Conservation (phyloP, 35 echinoderm and acorn worm genomes). For the Nesometra sesokonis region DNA sequence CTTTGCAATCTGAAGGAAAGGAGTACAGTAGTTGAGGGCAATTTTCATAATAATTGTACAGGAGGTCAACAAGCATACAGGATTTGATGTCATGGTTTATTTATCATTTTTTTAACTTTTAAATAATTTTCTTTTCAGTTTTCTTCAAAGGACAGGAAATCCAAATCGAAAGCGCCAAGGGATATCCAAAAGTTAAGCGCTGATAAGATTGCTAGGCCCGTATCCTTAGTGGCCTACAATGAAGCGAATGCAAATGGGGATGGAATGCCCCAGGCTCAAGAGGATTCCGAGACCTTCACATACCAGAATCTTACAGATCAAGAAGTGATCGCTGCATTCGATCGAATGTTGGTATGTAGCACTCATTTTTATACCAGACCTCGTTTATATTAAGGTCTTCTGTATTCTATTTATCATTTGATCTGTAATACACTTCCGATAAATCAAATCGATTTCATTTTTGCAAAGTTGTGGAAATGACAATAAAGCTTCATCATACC, state of each 20-base stretch:
- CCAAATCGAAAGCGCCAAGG: neutral
- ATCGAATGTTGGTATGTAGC: slow-evolving; percentile 38
- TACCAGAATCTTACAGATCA: slow-evolving; percentile 24
- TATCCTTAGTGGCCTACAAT: neutral
- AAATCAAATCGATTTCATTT: too few relatives aligned
- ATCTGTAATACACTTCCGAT: too few relatives aligned
- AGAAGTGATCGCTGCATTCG: slow-evolving; percentile 31
- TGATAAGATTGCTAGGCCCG: neutral
- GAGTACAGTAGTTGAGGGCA: too few relatives aligned
- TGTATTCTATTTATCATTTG: too few relatives aligned
- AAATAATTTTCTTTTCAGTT: neutral
- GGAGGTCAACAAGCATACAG: too few relatives aligned
- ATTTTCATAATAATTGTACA: too few relatives aligned
- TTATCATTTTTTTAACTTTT: neutral
- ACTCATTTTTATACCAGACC: too few relatives aligned
- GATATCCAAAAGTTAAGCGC: neutral
- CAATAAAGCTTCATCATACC: too few relatives aligned
- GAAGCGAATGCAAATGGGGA: neutral
- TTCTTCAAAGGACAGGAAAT: neutral
- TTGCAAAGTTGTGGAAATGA: too few relatives aligned
- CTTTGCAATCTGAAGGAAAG: too few relatives aligned
- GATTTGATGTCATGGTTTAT: too few relatives aligned
- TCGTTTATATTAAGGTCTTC: too few relatives aligned
- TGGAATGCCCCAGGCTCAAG: neutral
- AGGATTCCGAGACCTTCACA: slow-evolving; percentile 3